Base-by-base conservation (phyloP, 53 echinoderm and acorn worm species). In the Stichopus horrens region DNA sequence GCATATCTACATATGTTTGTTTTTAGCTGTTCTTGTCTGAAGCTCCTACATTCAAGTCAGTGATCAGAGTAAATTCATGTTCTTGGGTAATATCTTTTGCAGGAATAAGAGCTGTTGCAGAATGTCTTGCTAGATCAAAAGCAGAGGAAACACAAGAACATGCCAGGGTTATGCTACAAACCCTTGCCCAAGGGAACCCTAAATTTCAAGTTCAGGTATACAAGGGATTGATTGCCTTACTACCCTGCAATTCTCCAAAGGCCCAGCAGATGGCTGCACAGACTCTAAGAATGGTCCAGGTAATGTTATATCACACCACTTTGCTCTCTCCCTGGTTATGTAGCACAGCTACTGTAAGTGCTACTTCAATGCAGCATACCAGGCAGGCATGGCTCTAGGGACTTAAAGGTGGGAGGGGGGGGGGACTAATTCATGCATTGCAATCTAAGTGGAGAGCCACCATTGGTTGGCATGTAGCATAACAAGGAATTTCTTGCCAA, bases 221-320 rank as follows among this genome's bases (percentile, higher is more conserved):
- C 88, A 97, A 97, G 76, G 97, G 97, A 9, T 79, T 97, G 83
- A 97, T 97, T 18, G 97, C 97, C 58, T 90, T 97, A 10, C 66
- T 97, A 60, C 95, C 97, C 5, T 94, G 93, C 81, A 95, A 90
- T 87, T 97, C 97, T 55, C 97, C 96, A 52, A 95, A 97, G 87
- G 97, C 97, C 6, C 95, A 97, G 65, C 97, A 97, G 85, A 97
- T 97, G 97, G 95, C 95, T 75, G 94, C 94, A 53, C 95, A 95
- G 91, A 95, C 95, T 5, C 90, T 97, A 54, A 91, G 97, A 37
- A 97, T 96, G 79, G 96, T 95, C 56, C 97, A 97, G 94, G 97
- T 97, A 14, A 71, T 71, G 18, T 59, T 59, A 59, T 59, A 59
- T 59, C 59, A 59, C 59, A 9, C 59, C 59, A 8, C n/a, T 20